Evolutionary conservation across 2,888 invertebrate genomes (phyloP), one percentile per base, ranked within the genome.

Genomic region (Sympetrum striolatum): DNA sequence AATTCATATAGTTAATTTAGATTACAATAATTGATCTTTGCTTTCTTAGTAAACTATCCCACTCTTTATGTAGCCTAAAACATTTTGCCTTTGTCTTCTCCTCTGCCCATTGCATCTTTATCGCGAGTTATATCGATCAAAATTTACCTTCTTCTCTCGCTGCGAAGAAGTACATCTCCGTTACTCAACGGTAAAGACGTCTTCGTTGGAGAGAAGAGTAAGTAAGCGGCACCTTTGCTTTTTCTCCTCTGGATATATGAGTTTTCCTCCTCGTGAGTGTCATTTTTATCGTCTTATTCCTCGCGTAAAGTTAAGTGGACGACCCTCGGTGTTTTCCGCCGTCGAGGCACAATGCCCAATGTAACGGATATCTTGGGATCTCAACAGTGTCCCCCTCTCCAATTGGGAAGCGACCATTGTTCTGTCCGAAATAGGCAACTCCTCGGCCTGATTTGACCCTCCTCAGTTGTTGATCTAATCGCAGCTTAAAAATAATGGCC

Each of bases 261-360:
- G 14, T 44, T 25, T 12, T 18, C 1, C 35, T 39, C 2, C 39
- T 39, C 39, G 39, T 39, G 39, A 1, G 22, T 22, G 14, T 35
- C 58, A 3, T 8, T 37, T 58, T 15, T 22, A 22, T 8, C 35
- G 60, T 22, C 15, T 86, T 60, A 86, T 86, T 86, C 35, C 48
- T 48, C 48, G 14, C 53, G 60, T 22, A 48, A 86, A 60, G 60
- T 86, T 86, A 86, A 86, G 58, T 35, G 86, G 58, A 12, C 35
- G 15, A 53, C 25, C 81, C 53, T 81, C 48, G 5, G 48, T 48
- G 48, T 48, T 48, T 48, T 48, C 48, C 48, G 58, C 37, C 35
- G 35, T 86, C 58, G 86, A 60, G 86, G 86, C 86, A 86, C 86
- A 6, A 31, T 86, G 86, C 86, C 86, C 86, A 86, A 86, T 86